Evolutionary conservation across 2,113 vertebrate genomes (phyloP), one percentile per base, ranked within the genome.

Genomic region (Mus pahari): DNA sequence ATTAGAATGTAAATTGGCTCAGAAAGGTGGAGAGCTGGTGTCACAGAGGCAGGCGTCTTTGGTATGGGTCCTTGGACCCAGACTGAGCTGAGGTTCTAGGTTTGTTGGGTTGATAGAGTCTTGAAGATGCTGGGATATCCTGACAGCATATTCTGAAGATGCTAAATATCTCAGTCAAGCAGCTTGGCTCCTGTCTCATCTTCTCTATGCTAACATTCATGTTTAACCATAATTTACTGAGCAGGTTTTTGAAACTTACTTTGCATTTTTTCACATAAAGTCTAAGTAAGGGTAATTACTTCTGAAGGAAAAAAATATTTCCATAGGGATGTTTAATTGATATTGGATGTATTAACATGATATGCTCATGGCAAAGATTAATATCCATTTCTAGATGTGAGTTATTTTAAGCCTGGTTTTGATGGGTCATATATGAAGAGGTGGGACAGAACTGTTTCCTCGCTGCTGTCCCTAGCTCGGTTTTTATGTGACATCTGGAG

Each of bases 221-320:
- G 84, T 7, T 94, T 95, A 79, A 42, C 83, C 28, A 58, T 88
- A 50, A 95, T 83, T 97, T 86, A 86, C n/a, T 93, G 66, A 96
- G 28, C 42, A 68, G 70, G 53, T 6, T 50, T 14, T 64, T 94
- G n/a, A 96, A 95, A 70, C 86, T 92, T 86, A 94, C 24, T 60
- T 91, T 93, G 39, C 1, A 45, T 73, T 95, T 84, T 84, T 55
- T 55, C 31, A 17, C 55, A 24, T 70, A 77, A 97, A 92, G 14
- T 87, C 66, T 89, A 94, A 94, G 70, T 20, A 77, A 94, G 91
- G 42, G 39, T 89, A 95, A 62, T 92, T 93, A 97, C 89, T 95
- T 95, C 53, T 91, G 48, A 95, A 95, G 64, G 39, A 93, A 97
- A 79, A 79, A 83, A 31, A 48, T 11, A 79, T 68, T 55, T 20